Evolutionary conservation across 2,113 vertebrate genomes (phyloP), one percentile per base, ranked within the genome.

Genomic region (Megaleporinus macrocephalus): DNA sequence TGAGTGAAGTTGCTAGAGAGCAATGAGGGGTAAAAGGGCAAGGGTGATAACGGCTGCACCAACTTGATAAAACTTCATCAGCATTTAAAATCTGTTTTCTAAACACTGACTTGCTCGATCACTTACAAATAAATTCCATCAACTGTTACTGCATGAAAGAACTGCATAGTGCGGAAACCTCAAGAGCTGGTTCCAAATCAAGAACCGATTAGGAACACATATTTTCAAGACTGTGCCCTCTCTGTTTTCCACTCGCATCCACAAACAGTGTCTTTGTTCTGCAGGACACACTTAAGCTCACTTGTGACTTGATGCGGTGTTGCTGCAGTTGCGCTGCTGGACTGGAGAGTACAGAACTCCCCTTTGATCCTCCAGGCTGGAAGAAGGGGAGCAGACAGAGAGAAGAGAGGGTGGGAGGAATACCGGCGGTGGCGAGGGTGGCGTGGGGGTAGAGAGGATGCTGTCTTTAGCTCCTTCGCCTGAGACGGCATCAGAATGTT

Each of bases 221-320:
- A 61, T 26, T 26, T 61, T n/a, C 24, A 26, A 14, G 57, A 26
- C 7, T 13, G 36, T 24, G 10, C 22, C 18, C 15, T 62, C 20
- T 74, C 27, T 65, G 65, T 26, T 63, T 33, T 36, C 20, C 24
- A 57, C 59, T 84, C 62, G 41, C 14, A 51, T 84, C 78, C 22
- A 61, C 53, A 62, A 65, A 36, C 36, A 36, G 22, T 29, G 65
- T 68, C 55, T 70, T 80, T 79, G 44, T 76, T 77, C 41, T 12
- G 26, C 3, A 14, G 44, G 10, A 16, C 20, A n/a, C 6, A 0
- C 20, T 66, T 11, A 61, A 15, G 27, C 62, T 53, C 26, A 47
- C 7, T 22, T 47, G 24, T 72, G 30, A 76, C 22, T 18, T 73
- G 13, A 72, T 55, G 44, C 71, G 29, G 12, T 62, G 55, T 22